A percentile compares a stretch with the other conserved stretches of the same genome.
Conservation (phyloP, 2,113 vertebrate genomes). For the Sterrhoptilus dennistouni region DNA sequence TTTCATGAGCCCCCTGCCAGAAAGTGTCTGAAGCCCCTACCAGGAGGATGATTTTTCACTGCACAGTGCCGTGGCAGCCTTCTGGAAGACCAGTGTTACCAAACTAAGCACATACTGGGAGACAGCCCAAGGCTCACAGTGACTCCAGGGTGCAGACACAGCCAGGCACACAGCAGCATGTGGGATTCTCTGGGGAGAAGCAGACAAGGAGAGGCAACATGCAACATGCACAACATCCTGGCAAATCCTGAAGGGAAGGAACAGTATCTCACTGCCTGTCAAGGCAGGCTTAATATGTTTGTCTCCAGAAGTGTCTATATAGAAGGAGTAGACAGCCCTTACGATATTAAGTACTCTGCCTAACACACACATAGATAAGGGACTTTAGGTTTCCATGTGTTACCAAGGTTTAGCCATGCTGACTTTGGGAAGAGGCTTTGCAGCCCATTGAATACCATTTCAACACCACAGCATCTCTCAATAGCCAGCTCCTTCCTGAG, state of each 20-base stretch:
- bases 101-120: neutral
- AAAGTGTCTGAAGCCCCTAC: neutral
- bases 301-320: neutral
- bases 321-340: neutral
- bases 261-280: neutral
- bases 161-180: neutral
- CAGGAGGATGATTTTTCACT: neutral
- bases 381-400: neutral
- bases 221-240: neutral
- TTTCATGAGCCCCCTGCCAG: neutral
- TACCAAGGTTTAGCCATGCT: neutral
- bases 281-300: neutral
- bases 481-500: neutral
- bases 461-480: neutral
- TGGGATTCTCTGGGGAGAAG: neutral
- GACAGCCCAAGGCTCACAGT: neutral
- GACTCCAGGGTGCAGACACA: neutral
- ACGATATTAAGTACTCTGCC: neutral
- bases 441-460: neutral
- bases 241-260: neutral
- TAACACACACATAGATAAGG: neutral
- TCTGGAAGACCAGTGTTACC: neutral
- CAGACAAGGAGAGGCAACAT: neutral
- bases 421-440: neutral
- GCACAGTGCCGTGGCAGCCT: neutral